Evolutionary conservation across 1,140 invertebrate genomes (phyloP).

Genomic region (Scaptomyza hsui): DNA sequence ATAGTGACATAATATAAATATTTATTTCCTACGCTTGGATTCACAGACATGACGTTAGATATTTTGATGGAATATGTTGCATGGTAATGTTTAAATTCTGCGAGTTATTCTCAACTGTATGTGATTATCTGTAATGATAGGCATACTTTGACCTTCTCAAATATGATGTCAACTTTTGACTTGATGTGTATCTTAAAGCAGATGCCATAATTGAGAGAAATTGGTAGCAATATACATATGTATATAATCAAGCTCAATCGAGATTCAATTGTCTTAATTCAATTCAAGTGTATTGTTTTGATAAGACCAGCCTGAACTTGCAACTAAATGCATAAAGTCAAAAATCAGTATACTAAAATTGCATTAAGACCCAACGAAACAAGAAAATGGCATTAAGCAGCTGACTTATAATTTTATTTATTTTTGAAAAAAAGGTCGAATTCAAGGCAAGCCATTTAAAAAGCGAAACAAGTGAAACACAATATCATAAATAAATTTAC

Average conservation of each 20-base stretch:
- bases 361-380: not conserved
- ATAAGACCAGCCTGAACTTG: not conserved
- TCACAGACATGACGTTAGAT: conserved; percentile 4
- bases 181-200: not conserved
- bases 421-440: not conserved
- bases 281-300: not conserved
- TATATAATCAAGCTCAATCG: not conserved
- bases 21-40: conserved; percentile 11
- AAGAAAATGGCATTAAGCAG: conserved; percentile 3
- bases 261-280: not conserved
- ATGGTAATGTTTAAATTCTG: not conserved
- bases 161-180: not conserved
- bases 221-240: not conserved
- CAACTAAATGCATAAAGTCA: not conserved
- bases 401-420: not conserved
- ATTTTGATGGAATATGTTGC: not conserved
- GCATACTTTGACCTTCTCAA: not conserved
- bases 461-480: not conserved
- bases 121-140: not conserved
- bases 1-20: not conserved
- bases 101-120: not conserved
- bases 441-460: not conserved
- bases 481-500: not conserved
- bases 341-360: not conserved
- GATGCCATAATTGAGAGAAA: not conserved